phyloP scores from a whole-genome alignment of 1,140 invertebrate genomes.

The Spodoptera litura region DNA sequence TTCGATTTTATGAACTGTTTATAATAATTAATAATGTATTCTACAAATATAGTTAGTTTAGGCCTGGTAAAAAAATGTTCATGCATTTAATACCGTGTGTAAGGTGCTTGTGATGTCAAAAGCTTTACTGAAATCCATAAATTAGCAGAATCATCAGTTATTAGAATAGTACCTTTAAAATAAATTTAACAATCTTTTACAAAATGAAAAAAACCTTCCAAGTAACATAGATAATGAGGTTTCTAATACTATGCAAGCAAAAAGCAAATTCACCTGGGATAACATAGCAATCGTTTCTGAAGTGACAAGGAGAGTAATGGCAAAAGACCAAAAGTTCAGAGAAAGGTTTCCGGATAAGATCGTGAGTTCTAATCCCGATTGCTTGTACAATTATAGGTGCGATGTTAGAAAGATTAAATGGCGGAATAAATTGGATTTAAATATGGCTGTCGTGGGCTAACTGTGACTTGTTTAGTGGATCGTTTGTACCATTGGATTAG shows the following conservation, averaged over 20 bases:
- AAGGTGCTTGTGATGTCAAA: no score
- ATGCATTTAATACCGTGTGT: no score
- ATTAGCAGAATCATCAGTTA: no score
- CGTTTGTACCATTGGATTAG: conserved; percentile 19
- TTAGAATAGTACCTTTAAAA: no score
- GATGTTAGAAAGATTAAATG: conserved; percentile 34
- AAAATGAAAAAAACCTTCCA: no score
- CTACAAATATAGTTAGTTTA: no score
- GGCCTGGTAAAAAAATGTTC: no score
- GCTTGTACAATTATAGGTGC: conserved; percentile 36
- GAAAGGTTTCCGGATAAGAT: conserved; percentile 31
- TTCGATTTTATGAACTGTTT: no score
- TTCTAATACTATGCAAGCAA: not conserved
- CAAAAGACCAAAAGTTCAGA: conserved; percentile 30
- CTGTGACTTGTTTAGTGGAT: conserved; percentile 25
- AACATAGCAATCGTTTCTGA: not conserved
- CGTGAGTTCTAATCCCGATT: conserved; percentile 32
- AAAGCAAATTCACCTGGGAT: not conserved
- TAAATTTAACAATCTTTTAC: no score
- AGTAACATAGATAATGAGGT: no score
- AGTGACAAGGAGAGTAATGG: conserved; percentile 20
- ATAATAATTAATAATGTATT: no score
- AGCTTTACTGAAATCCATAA: no score
- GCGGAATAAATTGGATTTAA: conserved; percentile 39
- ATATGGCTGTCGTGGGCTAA: conserved; percentile 12